A percentile compares a stretch with the other conserved stretches of the same genome.
These are phyloP conservation scores for Psophia crepitans DNA, from an alignment of 2,113 vertebrate species.

Conservation along the genomic window DNA sequence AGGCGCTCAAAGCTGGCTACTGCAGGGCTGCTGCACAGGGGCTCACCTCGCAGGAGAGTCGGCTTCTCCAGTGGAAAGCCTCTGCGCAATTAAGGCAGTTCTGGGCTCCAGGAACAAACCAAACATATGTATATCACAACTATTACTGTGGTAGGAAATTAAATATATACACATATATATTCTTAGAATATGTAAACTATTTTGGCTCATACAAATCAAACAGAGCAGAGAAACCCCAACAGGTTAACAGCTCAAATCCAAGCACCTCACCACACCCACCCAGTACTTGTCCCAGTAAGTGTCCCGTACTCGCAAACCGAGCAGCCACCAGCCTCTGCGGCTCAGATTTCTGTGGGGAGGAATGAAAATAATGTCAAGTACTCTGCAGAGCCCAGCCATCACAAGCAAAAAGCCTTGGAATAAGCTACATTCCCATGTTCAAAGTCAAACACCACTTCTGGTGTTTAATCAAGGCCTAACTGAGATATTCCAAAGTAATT, in stretches of 20 bases:
- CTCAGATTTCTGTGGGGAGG: not conserved
- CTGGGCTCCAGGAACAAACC: not conserved
- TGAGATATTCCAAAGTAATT: not conserved
- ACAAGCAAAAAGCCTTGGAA: not conserved
- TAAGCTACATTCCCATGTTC: not conserved
- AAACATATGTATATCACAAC: not conserved
- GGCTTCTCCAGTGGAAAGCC: not conserved
- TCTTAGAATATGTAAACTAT: not conserved
- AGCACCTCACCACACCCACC: not conserved
- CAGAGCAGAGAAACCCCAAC: not conserved
- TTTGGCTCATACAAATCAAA: not conserved
- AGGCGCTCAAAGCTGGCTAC: not conserved
- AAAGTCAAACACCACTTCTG: not conserved
- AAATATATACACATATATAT: not conserved
- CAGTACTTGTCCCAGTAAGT: not conserved
- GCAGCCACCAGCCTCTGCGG: not conserved
- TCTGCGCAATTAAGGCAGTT: fast-evolving
- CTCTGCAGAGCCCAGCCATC: not conserved
- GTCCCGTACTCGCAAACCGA: not conserved
- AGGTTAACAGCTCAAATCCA: not conserved
- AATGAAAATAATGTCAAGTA: not conserved
- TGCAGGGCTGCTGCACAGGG: not conserved
- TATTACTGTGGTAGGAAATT: not conserved
- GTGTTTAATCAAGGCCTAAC: not conserved
- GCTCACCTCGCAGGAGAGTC: fast-evolving